Evolutionary conservation across 64 coral and sea anemone genomes (phyloP).

Genomic region (Actinia equina): DNA sequence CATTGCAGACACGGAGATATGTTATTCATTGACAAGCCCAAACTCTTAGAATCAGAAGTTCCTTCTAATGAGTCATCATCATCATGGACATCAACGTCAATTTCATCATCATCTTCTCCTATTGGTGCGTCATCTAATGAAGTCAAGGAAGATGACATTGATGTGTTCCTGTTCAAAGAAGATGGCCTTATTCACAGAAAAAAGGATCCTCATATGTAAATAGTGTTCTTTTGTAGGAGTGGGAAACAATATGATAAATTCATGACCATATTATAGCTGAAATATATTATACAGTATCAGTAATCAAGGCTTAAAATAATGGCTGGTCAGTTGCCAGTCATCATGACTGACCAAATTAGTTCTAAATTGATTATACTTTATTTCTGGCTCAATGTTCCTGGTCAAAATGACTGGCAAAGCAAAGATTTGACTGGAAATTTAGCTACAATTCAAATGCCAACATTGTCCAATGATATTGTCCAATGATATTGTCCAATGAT

Average conservation of each 20-base stretch:
- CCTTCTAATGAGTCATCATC: neutral
- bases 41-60: constrained; percentile 12
- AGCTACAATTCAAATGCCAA: too few species aligned
- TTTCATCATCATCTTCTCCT: neutral
- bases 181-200: constrained; percentile 83
- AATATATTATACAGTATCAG: too few species aligned
- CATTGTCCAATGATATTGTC: too few species aligned
- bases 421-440: too few species aligned
- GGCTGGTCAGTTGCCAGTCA: too few species aligned
- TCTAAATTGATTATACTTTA: too few species aligned
- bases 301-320: too few species aligned
- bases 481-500: too few species aligned
- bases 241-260: neutral
- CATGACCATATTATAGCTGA: too few species aligned
- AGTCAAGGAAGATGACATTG: constrained; percentile 86
- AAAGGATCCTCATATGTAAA: constrained; percentile 84
- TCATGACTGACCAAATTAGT: neutral
- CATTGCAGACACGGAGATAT: constrained; percentile 82
- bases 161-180: constrained; percentile 76
- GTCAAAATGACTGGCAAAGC: too few species aligned
- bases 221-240: neutral
- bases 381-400: too few species aligned
- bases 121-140: neutral
- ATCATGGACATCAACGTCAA: neutral
- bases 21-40: constrained; percentile 55